phyloP scores from a whole-genome alignment of 2,888 invertebrate genomes.

The Hypolimnas misippus region DNA sequence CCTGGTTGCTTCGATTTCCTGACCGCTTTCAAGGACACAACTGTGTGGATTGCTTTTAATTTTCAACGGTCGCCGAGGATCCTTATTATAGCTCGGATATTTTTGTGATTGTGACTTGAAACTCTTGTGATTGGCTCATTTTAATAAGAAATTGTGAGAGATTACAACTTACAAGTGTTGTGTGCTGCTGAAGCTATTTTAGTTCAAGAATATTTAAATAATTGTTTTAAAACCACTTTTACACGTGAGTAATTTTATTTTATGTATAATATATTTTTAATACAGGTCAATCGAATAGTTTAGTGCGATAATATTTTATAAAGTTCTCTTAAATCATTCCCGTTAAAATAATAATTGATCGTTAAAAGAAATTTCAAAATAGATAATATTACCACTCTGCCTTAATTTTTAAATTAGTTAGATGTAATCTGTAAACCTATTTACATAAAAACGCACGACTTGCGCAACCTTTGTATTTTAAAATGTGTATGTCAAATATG shows the following conservation, averaged over 20 bases:
- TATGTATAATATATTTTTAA: background rate
- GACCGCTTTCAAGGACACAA: conserved; percentile 65
- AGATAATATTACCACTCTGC: too few relatives aligned
- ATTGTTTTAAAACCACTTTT: conserved; percentile 28
- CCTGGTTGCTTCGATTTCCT: conserved; percentile 58
- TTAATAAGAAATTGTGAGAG: conserved; percentile 33
- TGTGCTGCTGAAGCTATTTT: conserved; percentile 38
- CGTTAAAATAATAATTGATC: too few relatives aligned
- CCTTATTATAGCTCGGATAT: conserved; percentile 42
- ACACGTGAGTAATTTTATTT: conserved; percentile 37
- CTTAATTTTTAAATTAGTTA: too few relatives aligned
- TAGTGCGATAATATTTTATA: too few relatives aligned
- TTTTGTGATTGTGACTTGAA: conserved; percentile 44
- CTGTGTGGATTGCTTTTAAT: conserved; percentile 50
- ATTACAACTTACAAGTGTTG: conserved; percentile 35
- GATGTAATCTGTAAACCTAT: background rate
- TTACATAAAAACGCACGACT: too few relatives aligned
- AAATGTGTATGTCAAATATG: background rate
- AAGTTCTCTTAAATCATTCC: too few relatives aligned
- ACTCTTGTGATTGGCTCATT: conserved; percentile 48
- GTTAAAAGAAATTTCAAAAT: too few relatives aligned
- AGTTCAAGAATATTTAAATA: conserved; percentile 17
- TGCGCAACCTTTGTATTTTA: too few relatives aligned
- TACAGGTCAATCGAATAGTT: too few relatives aligned
- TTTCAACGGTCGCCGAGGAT: conserved; percentile 50